Conservation (phyloP, 2,888 invertebrate species). For the Euzophera pinguis region DNA sequence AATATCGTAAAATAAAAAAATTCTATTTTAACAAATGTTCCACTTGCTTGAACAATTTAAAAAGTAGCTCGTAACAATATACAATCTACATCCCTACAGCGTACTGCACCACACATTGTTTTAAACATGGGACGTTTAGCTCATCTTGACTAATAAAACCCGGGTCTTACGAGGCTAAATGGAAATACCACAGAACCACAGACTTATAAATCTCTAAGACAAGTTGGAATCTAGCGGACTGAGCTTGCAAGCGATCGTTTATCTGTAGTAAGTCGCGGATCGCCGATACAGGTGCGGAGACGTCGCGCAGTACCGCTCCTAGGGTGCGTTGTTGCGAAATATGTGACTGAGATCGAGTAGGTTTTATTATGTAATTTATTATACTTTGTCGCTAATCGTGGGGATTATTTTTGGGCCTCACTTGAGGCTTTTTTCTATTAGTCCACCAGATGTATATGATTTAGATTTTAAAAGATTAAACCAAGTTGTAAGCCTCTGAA, state of each 20-base stretch:
- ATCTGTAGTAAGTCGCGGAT: slow-evolving; percentile 19
- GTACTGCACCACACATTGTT: background rate
- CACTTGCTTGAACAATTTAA: too few species aligned
- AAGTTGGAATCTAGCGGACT: slow-evolving; percentile 7
- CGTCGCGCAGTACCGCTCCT: slow-evolving; percentile 18
- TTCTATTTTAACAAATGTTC: too few species aligned
- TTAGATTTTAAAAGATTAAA: too few species aligned
- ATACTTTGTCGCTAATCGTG: too few species aligned
- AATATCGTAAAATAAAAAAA: too few species aligned
- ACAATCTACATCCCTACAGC: too few species aligned
- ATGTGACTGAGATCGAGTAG: background rate
- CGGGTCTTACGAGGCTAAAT: background rate
- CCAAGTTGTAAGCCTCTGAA: too few species aligned
- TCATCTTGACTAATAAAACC: slow-evolving; percentile 1
- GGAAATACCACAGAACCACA: slow-evolving; percentile 11
- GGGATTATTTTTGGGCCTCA: too few species aligned
- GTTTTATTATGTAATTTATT: background rate
- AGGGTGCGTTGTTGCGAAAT: slow-evolving; percentile 9
- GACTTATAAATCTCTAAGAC: slow-evolving; percentile 11
- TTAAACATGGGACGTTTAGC: background rate
- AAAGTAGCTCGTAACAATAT: too few species aligned
- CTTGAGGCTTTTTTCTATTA: too few species aligned
- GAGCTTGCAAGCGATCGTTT: slow-evolving; percentile 19
- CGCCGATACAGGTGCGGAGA: slow-evolving; percentile 22
- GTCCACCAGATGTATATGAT: too few species aligned